phyloP scores from a whole-genome alignment of 2,113 vertebrate genomes.

The Burhinus bistriatus region DNA sequence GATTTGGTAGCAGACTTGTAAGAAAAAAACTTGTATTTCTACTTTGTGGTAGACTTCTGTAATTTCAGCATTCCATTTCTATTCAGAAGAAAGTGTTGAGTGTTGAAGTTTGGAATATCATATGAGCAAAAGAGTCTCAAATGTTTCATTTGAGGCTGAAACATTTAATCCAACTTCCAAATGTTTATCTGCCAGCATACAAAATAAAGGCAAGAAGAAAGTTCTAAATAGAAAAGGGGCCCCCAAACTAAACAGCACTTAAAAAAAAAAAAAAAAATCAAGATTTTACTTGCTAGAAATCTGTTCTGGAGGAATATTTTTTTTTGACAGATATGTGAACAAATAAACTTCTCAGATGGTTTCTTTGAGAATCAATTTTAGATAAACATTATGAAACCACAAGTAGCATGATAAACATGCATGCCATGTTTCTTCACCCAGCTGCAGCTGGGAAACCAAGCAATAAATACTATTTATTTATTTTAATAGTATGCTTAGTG shows the following conservation, averaged over 20 bases:
- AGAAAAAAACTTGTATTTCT: neutral
- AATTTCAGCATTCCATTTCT: neutral
- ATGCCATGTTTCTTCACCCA: slow-evolving; percentile 62
- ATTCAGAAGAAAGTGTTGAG: neutral
- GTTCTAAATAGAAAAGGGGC: neutral
- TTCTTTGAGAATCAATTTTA: slow-evolving; percentile 63
- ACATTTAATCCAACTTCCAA: neutral
- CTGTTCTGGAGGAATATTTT: neutral
- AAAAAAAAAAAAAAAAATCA: neutral
- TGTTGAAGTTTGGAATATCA: neutral
- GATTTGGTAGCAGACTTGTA: neutral
- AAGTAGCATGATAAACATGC: slow-evolving; percentile 68
- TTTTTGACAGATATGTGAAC: slow-evolving; percentile 2
- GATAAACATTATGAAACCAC: slow-evolving; percentile 68
- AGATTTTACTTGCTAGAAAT: slow-evolving; percentile 12
- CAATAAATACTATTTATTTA: slow-evolving; percentile 82
- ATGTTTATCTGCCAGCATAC: neutral
- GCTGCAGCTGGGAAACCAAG: slow-evolving; percentile 63
- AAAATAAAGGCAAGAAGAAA: neutral
- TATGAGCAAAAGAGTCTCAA: neutral
- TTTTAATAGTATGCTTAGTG: slow-evolving; percentile 80
- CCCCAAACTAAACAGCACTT: neutral
- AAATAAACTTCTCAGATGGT: slow-evolving; percentile 12
- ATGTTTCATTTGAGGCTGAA: neutral
- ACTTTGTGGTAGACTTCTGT: neutral